phyloP scores from a whole-genome alignment of 2,888 invertebrate genomes.

The Ormyrus labotus region DNA sequence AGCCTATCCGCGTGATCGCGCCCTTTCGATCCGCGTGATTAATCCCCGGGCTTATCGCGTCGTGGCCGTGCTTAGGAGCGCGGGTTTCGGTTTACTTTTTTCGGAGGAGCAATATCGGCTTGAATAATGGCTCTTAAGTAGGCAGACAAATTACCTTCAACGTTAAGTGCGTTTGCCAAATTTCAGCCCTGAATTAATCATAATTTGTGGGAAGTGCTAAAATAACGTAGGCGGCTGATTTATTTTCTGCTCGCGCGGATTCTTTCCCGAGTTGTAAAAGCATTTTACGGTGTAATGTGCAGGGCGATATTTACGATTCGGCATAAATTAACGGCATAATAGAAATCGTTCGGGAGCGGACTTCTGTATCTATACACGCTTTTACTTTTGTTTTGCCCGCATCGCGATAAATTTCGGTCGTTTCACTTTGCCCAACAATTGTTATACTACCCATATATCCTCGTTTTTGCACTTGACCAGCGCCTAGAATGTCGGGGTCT shows the following conservation, averaged over 20 bases:
- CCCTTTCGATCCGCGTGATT: constrained; percentile 36
- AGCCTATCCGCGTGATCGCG: constrained; percentile 8
- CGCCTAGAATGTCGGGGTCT: neutral
- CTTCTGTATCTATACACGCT: neutral
- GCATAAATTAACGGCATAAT: constrained; percentile 26
- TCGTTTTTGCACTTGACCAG: no score
- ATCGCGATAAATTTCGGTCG: constrained; percentile 23
- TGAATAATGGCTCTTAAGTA: constrained; percentile 29
- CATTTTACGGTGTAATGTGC: neutral
- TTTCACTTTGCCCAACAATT: neutral
- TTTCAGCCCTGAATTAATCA: constrained; percentile 30
- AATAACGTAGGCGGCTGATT: constrained; percentile 4
- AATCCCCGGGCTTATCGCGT: constrained; percentile 40
- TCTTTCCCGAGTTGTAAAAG: constrained; percentile 3
- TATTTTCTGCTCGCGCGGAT: neutral
- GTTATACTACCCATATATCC: no score
- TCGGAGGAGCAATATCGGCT: constrained; percentile 20
- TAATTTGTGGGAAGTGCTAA: constrained; percentile 36
- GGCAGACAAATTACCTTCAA: constrained; percentile 5
- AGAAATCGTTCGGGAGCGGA: constrained; percentile 4
- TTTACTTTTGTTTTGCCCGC: constrained; percentile 6
- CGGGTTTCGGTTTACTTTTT: constrained; percentile 1
- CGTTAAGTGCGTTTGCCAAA: neutral
- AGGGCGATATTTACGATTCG: constrained; percentile 11
- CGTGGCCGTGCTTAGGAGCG: constrained; percentile 1